Percentiles rank a stretch among this genome's conserved stretches.
These are phyloP conservation scores for Sphaerophoria rueppellii DNA, from an alignment of 2,888 invertebrate genomes.

Conservation along the genomic window DNA sequence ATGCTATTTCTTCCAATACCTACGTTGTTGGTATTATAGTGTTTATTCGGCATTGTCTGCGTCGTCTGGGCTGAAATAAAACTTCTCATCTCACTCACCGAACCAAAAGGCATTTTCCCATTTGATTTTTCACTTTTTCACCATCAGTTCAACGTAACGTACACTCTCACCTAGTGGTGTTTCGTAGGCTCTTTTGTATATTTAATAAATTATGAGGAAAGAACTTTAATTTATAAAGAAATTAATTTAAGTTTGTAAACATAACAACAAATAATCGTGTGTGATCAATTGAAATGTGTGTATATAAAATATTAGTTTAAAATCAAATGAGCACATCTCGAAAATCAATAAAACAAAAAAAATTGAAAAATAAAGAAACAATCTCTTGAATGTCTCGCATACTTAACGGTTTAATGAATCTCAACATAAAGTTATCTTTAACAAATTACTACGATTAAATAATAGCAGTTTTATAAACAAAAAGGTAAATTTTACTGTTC, in stretches of 20 bases:
- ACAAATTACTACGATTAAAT: conserved; percentile 11
- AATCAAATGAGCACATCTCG: neutral
- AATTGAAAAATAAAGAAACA: neutral
- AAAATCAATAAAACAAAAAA: neutral
- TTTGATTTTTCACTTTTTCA: conserved; percentile 29
- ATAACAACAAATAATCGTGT: conserved; percentile 15
- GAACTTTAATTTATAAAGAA: conserved; percentile 5
- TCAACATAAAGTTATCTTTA: conserved; percentile 27
- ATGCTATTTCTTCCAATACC: neutral
- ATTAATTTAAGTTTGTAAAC: conserved; percentile 33
- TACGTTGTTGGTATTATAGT: neutral
- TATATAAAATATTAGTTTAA: conserved; percentile 10
- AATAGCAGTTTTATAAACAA: conserved; percentile 5
- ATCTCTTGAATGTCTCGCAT: conserved; percentile 38
- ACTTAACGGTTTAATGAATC: conserved; percentile 39
- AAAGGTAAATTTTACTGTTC: conserved; percentile 46
- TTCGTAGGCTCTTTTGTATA: conserved; percentile 43
- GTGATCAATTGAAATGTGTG: conserved; percentile 32
- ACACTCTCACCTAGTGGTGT: conserved; percentile 53
- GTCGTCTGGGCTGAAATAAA: conserved; percentile 3
- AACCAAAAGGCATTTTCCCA: neutral
- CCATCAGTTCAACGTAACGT: conserved; percentile 58
- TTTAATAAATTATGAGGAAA: conserved; percentile 37
- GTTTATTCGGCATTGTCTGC: neutral
- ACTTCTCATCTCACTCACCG: neutral